Evolutionary conservation across 2,888 invertebrate genomes (phyloP), one percentile per base, ranked within the genome.

Genomic region (Branchipolynoe longqiensis): DNA sequence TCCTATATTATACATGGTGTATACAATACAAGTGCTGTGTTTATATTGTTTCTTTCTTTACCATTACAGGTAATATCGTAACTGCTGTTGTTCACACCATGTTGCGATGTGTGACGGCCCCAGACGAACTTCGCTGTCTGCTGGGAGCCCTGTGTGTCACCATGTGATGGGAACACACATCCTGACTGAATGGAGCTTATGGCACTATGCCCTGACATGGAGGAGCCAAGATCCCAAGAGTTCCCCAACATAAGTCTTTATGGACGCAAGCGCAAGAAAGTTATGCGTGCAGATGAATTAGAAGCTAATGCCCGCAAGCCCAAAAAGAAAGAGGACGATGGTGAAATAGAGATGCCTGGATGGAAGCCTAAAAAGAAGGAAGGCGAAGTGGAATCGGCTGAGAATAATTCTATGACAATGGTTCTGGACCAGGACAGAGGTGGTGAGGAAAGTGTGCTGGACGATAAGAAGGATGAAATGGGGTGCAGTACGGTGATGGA

Each of bases 211-310:
- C 41, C 28, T 78, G 78, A 78, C 48, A 78, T 78, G 78, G 78
- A 78, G 54, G 78, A 78, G 78, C 25, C 48, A 48, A 78, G 28
- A 78, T 14, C 3, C 3, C 48, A 78, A 54, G 78, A 78, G 4
- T 78, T 78, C 18, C 78, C 78, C 28, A 78, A 78, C 25, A 78
- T 78, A 6, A 78, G 78, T 28, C 31, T 78, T 28, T 78, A 78
- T 41, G 78, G 78, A 33, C 41, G 78, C 18, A 78, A 78, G 28
- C 41, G 78, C 12, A 78, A 78, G 31, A 78, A 78, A 48, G 78
- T 78, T 25, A 48, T 78, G 41, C 41, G 78, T n/a, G 78, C 78
- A 48, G 78, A 78, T 18, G 78, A 78, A 33, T 48, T 78, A 41
- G 78, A 78, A 48, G 48, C 78, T 1, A 41, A 41, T 14, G 78